Base-by-base conservation (phyloP, 2,113 vertebrate genomes). In the Paratilapia polleni region DNA sequence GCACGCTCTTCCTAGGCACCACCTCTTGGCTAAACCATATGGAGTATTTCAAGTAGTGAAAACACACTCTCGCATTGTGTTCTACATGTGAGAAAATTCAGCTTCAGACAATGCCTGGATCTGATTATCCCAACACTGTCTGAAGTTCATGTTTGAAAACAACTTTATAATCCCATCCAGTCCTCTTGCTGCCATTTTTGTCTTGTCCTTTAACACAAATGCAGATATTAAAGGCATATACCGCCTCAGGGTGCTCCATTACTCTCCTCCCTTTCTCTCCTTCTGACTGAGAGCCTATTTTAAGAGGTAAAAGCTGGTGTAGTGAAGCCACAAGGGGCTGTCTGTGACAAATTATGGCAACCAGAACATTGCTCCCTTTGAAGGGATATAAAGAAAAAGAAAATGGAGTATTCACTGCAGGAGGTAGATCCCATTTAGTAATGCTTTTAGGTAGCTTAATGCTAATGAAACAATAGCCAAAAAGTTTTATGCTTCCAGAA, bases 301-400 rank as follows among this genome's bases (percentile, higher is more conserved):
- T 90, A 93, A 78, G 91, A 84, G 87, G 82, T 87, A 84, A 90
- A 87, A 82, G 87, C 82, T 75, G 82, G 81, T 61, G 87, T 60
- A 88, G 79, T 13, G 36, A 64, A 85, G 59, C 85, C 90, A 52
- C 91, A 49, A 74, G 87, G 83, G 88, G 83, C 79, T 54, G 43
- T 60, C 84, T 88, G 80, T 84, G 87, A 90, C 70, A 89, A 80
- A 86, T 78, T 77, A 80, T 80, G 76, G 80, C 68, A 80, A 43
- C 81, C 61, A 81, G 68, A 83, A 78, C 77, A 81, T 41, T 80
- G 80, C 24, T 52, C 68, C 36, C 78, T 85, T 78, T 88, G 70
- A 89, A 87, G 82, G 70, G 19, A 22, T 80, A 59, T 3, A 38
- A 86, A 66, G 12, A 84, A 54, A 4, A 60, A 47, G 47, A 56